Evolutionary conservation across 1,140 invertebrate species (phyloP).

Genomic region (Meloidogyne floridensis): DNA sequence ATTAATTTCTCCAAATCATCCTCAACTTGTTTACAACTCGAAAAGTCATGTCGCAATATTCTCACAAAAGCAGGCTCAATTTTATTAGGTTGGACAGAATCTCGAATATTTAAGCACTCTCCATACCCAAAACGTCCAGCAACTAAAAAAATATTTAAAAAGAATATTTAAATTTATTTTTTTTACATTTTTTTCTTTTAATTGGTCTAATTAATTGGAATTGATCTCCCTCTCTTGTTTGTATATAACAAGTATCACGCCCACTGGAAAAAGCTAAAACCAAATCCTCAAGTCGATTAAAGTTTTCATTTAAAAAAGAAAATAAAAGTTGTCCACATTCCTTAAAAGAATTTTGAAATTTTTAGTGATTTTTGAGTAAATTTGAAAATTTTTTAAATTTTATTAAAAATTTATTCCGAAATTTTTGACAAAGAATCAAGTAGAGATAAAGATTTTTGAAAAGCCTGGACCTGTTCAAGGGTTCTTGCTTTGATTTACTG

Average conservation of each 20-base stretch:
- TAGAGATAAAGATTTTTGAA: too few relatives aligned
- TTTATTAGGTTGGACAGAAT: slow-evolving; percentile 5
- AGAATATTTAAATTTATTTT: neutral
- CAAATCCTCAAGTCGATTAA: neutral
- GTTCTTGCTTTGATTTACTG: too few relatives aligned
- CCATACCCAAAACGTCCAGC: slow-evolving; percentile 25
- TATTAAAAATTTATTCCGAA: too few relatives aligned
- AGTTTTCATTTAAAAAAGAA: slow-evolving; percentile 8
- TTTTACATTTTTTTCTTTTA: neutral
- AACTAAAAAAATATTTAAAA: neutral
- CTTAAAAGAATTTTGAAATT: neutral
- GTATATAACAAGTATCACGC: neutral
- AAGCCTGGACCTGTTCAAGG: too few relatives aligned
- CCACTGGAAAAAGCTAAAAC: slow-evolving; percentile 13
- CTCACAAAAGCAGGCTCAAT: slow-evolving; percentile 13
- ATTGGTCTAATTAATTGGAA: slow-evolving; percentile 7
- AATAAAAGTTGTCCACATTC: neutral
- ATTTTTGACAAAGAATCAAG: too few relatives aligned
- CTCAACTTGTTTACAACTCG: neutral
- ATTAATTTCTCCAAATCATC: slow-evolving; percentile 22
- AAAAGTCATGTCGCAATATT: slow-evolving; percentile 19
- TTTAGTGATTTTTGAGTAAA: neutral
- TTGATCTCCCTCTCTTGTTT: slow-evolving; percentile 11
- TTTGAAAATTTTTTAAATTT: too few relatives aligned
- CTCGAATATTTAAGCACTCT: slow-evolving; percentile 12